phyloP scores from a whole-genome alignment of 2,797 vertebrate species.

The Characodon lateralis region DNA sequence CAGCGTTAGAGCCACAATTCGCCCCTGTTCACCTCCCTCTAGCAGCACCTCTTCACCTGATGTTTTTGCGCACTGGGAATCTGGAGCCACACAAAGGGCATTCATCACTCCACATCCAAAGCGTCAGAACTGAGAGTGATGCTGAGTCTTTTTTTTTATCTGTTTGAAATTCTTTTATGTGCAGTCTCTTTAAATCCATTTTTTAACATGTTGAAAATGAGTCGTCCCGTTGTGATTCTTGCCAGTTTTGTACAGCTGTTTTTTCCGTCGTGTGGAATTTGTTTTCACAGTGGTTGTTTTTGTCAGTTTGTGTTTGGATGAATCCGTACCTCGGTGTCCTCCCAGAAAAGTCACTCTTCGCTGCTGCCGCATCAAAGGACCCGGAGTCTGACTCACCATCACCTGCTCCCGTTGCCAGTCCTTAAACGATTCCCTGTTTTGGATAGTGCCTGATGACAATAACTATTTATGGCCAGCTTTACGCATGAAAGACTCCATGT shows the following conservation, averaged over 20 bases:
- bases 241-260: conserved; percentile 63
- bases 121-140: conserved; percentile 1
- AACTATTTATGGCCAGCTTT: conserved; percentile 25
- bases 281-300: conserved; percentile 63
- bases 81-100: conserved; percentile 30
- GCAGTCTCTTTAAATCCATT: background rate
- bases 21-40: conserved; percentile 1
- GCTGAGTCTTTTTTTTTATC: background rate
- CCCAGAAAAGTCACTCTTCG: conserved; percentile 34
- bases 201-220: conserved; percentile 38
- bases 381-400: conserved; percentile 64
- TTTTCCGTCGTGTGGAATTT: conserved; percentile 33
- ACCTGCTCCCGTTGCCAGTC: conserved; percentile 32
- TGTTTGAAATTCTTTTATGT: conserved; percentile 1
- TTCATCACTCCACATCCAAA: conserved; percentile 24
- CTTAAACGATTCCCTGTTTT: conserved; percentile 19
- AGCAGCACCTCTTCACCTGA: conserved; percentile 38
- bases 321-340: conserved; percentile 26
- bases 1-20: conserved; percentile 13
- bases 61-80: conserved; percentile 51
- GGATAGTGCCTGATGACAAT: conserved; percentile 24
- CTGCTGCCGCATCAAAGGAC: conserved; percentile 41
- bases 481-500: conserved; percentile 9
- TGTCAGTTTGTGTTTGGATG: conserved; percentile 58
- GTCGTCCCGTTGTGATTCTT: conserved; percentile 52